A percentile compares a stretch with the other conserved stretches of the same genome.
phyloP scores from a whole-genome alignment of 2,888 invertebrate species.

The Mycalesis mineus region DNA sequence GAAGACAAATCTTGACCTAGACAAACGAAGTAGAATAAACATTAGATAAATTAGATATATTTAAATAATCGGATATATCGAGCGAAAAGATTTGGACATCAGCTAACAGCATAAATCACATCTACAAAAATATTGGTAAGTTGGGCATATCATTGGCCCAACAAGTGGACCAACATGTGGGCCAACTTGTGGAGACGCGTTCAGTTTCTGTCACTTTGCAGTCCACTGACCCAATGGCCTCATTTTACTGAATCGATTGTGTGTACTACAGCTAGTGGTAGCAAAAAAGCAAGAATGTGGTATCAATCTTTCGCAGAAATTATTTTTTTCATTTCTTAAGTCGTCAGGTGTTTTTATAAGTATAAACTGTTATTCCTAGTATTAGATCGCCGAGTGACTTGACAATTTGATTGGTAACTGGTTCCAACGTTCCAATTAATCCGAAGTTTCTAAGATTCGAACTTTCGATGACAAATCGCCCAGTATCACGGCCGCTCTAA shows the following conservation, averaged over 20 bases:
- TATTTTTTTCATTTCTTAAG: slow-evolving; percentile 8
- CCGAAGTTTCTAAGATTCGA: neutral
- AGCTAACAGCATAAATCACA: too few relatives aligned
- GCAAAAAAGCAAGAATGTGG: slow-evolving; percentile 9
- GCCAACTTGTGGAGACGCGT: neutral
- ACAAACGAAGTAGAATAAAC: too few relatives aligned
- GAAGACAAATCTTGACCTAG: too few relatives aligned
- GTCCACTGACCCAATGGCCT: slow-evolving; percentile 51
- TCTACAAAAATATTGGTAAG: neutral
- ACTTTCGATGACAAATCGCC: neutral
- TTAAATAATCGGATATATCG: too few relatives aligned
- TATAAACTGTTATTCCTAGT: neutral
- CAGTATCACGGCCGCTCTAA: neutral
- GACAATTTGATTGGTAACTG: neutral
- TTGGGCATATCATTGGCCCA: neutral
- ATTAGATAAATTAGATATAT: too few relatives aligned
- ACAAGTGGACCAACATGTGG: too few relatives aligned
- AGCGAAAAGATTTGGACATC: too few relatives aligned
- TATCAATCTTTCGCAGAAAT: slow-evolving; percentile 14
- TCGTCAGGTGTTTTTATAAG: neutral
- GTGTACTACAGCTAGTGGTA: slow-evolving; percentile 17
- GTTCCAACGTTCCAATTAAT: neutral
- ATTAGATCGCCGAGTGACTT: neutral
- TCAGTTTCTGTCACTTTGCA: slow-evolving; percentile 26
- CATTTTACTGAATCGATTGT: slow-evolving; percentile 55